These are phyloP conservation scores for Carabus problematicus DNA, from an alignment of 2,888 invertebrate species.

Conservation along the genomic window DNA sequence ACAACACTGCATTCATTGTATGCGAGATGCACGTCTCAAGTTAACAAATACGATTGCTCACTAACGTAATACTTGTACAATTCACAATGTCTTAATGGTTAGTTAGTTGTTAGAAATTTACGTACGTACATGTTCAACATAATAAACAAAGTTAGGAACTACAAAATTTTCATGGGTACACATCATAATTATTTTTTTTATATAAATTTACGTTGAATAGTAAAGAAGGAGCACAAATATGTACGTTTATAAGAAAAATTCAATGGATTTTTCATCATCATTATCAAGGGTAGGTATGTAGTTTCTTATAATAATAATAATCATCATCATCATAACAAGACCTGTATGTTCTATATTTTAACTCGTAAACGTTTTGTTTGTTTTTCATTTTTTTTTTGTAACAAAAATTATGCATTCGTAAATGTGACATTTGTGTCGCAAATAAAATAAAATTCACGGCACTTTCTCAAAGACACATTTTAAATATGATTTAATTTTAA, in stretches of 20 bases:
- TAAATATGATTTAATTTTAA: constrained; percentile 38
- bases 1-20: constrained; percentile 22
- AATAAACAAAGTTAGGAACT: constrained; percentile 30
- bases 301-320: not conserved
- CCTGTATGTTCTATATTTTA: constrained; percentile 11
- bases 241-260: constrained; percentile 16
- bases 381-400: not conserved
- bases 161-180: constrained; percentile 33
- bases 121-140: constrained; percentile 35
- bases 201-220: too few species aligned
- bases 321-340: too few species aligned
- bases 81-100: constrained; percentile 24
- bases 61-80: constrained; percentile 38
- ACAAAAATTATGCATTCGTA: constrained; percentile 19
- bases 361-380: constrained; percentile 25
- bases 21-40: constrained; percentile 17
- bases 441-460: constrained; percentile 38
- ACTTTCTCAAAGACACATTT: constrained; percentile 43
- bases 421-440: constrained; percentile 41
- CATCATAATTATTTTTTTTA: too few species aligned
- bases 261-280: constrained; percentile 17
- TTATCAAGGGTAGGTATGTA: not conserved
- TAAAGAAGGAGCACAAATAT: too few species aligned
- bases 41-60: constrained; percentile 35
- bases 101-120: too few species aligned